Evolutionary conservation across 2,888 invertebrate species (phyloP), one percentile per base, ranked within the genome.

Genomic region (Smittia sp.): DNA sequence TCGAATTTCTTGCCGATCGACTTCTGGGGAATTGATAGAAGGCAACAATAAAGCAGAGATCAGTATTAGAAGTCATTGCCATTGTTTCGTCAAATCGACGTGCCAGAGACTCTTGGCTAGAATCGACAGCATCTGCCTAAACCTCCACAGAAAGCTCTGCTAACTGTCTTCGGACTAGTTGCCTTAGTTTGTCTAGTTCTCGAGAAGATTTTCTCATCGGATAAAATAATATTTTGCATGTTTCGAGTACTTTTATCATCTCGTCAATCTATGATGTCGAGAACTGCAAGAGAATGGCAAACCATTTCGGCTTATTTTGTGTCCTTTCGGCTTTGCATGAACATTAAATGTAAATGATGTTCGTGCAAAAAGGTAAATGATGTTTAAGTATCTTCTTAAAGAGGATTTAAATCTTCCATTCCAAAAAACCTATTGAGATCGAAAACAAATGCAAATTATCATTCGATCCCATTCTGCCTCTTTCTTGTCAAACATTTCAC

Each of bases 331-430:
- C 32, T 32, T 32, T 3, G n/a, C n/a, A 32, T 2, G 9, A 58
- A 22, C 58, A 22, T 58, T 7, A 58, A 58, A 63, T 27, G 27
- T 27, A 63, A 63, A 63, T 63, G 58, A 58, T 63, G 27, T 63
- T 63, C n/a, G 22, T 63, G 63, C n/a, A 58, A 63, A 27, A 63
- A 63, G 27, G 27, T 24, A 63, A 24, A 63, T n/a, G n/a, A 63
- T 25, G 63, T 27, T 63, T 63, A 63, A 63, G 27, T 63, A 63
- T 7, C 63, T 27, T 63, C 27, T 38, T 54, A 62, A 39, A 62
- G 62, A 72, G 72, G 72, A 72, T 72, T 72, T 62, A 62, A 38
- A 25, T 18, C 41, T 69, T 58, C 72, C 72, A 72, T 72, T 72
- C 72, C 39, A 72, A 39, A 72, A 72, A 72, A 62, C 32, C 72